phyloP scores from a whole-genome alignment of 2,113 vertebrate genomes.

The Onychorhynchus coronatus region DNA sequence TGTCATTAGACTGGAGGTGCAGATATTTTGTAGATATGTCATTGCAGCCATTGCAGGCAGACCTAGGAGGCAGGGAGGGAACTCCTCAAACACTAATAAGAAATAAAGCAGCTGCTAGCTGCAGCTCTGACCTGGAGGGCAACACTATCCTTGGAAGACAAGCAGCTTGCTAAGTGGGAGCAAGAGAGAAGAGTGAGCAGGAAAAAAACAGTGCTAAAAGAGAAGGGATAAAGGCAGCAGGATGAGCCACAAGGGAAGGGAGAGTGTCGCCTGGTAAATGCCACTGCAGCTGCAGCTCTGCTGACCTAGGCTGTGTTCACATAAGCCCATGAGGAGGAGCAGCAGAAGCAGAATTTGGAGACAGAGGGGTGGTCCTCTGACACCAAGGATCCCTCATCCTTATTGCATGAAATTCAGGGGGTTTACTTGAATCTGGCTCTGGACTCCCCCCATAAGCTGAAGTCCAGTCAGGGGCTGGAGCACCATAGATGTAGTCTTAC shows the following conservation, averaged over 20 bases:
- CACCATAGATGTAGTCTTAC: fast-evolving
- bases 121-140: slow-evolving; percentile 14
- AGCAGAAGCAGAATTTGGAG: neutral
- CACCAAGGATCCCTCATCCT: neutral
- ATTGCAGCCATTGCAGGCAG: neutral
- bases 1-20: slow-evolving; percentile 16
- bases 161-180: neutral
- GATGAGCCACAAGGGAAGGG: neutral
- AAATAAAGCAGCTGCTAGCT: neutral
- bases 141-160: neutral
- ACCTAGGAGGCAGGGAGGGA: slow-evolving; percentile 16
- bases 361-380: neutral
- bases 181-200: neutral
- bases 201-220: neutral
- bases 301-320: neutral
- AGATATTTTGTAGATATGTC: slow-evolving; percentile 2
- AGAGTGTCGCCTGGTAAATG: neutral
- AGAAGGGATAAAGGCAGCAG: neutral
- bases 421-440: neutral
- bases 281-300: neutral
- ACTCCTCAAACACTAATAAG: slow-evolving; percentile 15
- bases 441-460: neutral
- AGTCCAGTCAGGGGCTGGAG: neutral
- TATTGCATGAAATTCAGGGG: neutral
- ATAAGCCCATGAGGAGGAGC: neutral